Percentiles rank a stretch among this genome's conserved stretches.
Evolutionary conservation across 2,113 vertebrate species (phyloP).

Genomic region (Parus major): DNA sequence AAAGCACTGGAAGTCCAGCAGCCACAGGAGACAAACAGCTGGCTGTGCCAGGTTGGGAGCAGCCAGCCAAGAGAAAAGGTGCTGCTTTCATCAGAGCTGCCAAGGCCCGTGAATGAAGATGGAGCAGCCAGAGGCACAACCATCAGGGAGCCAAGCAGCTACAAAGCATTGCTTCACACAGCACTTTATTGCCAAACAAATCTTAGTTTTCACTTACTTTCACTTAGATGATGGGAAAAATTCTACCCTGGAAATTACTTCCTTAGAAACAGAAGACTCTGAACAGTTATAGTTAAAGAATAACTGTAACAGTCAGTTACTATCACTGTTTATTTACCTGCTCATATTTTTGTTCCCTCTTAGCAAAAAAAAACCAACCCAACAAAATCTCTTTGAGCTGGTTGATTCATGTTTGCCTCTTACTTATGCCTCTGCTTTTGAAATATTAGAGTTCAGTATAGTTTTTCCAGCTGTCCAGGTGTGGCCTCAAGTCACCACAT

Average conservation of each 20-base stretch:
- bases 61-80: rapidly evolving
- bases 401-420: background rate
- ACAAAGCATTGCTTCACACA: background rate
- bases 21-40: rapidly evolving
- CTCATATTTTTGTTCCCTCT: background rate
- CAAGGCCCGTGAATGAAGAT: rapidly evolving
- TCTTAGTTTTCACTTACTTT: background rate
- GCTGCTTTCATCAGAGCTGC: background rate
- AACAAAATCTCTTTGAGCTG: background rate
- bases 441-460: background rate
- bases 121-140: background rate
- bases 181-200: background rate
- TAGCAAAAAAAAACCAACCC: rapidly evolving
- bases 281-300: background rate
- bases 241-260: background rate
- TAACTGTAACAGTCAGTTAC: background rate
- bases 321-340: background rate
- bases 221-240: background rate
- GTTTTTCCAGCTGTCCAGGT: background rate
- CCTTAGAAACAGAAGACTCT: background rate
- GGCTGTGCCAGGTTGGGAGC: background rate
- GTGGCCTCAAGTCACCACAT: background rate
- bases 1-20: background rate
- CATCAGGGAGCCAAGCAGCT: background rate
- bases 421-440: background rate